Conservation (phyloP, 1,140 invertebrate genomes). For the Delia radicum region DNA sequence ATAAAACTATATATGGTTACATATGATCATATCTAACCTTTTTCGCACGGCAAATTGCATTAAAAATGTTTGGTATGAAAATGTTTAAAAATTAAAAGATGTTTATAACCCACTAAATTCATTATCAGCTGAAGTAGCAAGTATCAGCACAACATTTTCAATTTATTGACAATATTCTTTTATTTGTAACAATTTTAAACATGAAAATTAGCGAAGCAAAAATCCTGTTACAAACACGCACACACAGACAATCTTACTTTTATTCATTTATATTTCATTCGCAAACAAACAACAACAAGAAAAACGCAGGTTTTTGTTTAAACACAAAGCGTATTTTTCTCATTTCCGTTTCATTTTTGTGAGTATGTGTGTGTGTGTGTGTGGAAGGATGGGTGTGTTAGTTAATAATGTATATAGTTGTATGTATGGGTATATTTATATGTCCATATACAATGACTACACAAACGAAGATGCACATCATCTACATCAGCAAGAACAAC, state of each 20-base stretch:
- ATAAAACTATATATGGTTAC: too few species aligned
- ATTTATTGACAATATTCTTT: background rate
- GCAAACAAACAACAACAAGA: background rate
- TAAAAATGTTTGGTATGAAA: too few species aligned
- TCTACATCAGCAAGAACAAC: background rate
- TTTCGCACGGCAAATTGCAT: too few species aligned
- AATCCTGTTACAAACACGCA: background rate
- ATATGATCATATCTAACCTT: too few species aligned
- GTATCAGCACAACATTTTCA: background rate
- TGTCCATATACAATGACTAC: background rate
- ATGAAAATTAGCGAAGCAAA: background rate
- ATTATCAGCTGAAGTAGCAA: too few species aligned
- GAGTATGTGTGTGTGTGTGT: background rate
- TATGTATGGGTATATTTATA: background rate
- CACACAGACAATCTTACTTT: background rate
- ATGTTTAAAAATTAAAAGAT: too few species aligned
- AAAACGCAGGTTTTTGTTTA: background rate
- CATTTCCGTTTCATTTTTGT: slow-evolving; percentile 4
- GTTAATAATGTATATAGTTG: too few species aligned
- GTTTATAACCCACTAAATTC: too few species aligned
- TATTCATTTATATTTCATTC: background rate
- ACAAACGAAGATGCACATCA: background rate
- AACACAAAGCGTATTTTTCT: slow-evolving; percentile 12
- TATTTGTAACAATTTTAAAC: background rate
- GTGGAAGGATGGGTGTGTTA: too few species aligned